Base-by-base conservation (phyloP, 1,140 invertebrate species). In the Physella acuta region DNA sequence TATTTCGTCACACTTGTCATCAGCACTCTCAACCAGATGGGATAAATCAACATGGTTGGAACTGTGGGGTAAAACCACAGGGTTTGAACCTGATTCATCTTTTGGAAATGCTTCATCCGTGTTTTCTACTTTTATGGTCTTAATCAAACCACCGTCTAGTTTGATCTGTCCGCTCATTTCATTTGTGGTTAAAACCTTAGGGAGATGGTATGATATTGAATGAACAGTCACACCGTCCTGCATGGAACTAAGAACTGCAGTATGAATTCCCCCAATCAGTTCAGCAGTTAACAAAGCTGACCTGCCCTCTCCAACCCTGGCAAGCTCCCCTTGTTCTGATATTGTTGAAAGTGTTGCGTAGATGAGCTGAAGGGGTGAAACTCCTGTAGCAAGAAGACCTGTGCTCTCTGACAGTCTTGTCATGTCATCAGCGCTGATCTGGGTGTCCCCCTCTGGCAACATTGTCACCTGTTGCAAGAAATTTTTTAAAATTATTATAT, bases 361-460 rank as follows among this genome's bases (percentile, higher is more conserved):
- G 55, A 68, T 68, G 17, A 68, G 39, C 56, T 68, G 66, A 1
- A 68, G 37, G 2, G 66, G 37, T 33, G 66, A 44, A 24, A 60
- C 33, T 1, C 66, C 56, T 33, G 56, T 30, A 3, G 24, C 37
- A 17, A 68, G 4, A 1, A 68, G 39, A 33, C 56, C 28, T 28
- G 66, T 36, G 39, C 56, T 55, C 49, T 68, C 66, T 14, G 66
- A 68, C 36, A 68, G 33, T 49, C 66, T 58, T 5, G 31, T 60
- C 66, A 68, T 68, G 37, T 68, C 66, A 24, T 68, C 66, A 20
- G 66, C 66, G 30, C 56, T 68, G 2, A 68, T 51, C 30, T 68
- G 66, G 1, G 66, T 68, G 39, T 68, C 66, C 2, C 66, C 66
- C 36, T 51, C 66, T 28, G 66, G 24, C 37, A 68, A 34, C 66